phyloP scores from a whole-genome alignment of 2,888 invertebrate species.

The Ophion costatus region DNA sequence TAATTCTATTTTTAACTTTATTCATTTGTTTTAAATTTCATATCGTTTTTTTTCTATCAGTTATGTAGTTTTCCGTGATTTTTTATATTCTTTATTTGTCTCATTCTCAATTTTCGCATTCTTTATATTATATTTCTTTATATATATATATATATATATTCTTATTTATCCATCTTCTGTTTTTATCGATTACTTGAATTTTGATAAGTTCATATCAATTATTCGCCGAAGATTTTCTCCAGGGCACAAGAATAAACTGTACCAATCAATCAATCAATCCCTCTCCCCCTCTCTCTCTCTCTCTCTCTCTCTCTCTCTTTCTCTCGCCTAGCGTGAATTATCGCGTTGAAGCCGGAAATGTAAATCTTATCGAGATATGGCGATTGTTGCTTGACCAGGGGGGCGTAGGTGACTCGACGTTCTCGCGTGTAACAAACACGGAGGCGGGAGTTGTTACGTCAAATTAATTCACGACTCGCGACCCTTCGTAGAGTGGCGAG shows the following conservation, averaged over 20 bases:
- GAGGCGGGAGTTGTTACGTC: conserved; percentile 64
- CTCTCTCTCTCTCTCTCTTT: conserved; percentile 20
- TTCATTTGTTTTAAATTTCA: too few relatives aligned
- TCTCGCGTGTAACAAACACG: conserved; percentile 65
- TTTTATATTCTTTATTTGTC: too few relatives aligned
- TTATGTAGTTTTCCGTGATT: too few relatives aligned
- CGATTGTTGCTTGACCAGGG: conserved; percentile 19
- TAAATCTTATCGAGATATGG: conserved; percentile 66
- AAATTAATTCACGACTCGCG: conserved; percentile 70
- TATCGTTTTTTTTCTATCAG: too few relatives aligned
- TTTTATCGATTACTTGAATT: background rate
- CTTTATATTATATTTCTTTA: background rate
- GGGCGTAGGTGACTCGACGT: conserved; percentile 47
- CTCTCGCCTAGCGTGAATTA: conserved; percentile 40
- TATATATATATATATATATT: background rate
- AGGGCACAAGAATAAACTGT: background rate
- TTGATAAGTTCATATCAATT: background rate
- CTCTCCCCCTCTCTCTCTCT: background rate
- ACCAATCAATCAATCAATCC: background rate
- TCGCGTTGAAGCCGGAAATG: conserved; percentile 54
- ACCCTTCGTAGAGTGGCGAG: conserved; percentile 58
- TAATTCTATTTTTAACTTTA: too few relatives aligned
- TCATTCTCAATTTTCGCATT: too few relatives aligned
- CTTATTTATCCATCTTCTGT: background rate
- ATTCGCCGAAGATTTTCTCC: background rate